Conservation (phyloP, 1,140 invertebrate species). For the Papilio glaucus region DNA sequence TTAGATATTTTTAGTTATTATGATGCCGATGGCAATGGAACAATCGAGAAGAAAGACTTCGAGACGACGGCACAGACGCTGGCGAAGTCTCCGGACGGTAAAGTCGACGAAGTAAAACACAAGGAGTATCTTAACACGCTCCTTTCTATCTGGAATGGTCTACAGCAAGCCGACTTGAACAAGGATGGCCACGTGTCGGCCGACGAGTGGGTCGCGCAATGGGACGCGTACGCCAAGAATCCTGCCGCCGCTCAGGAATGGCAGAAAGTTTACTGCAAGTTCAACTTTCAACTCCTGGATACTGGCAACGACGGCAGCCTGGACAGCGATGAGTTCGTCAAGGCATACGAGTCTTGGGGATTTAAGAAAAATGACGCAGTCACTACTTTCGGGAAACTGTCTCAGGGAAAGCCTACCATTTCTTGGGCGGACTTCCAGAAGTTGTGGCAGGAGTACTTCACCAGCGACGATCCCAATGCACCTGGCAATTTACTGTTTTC, state of each 20-base stretch:
- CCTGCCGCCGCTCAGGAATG: conserved; percentile 87
- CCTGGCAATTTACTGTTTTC: conserved; percentile 87
- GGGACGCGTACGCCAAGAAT: conserved; percentile 89
- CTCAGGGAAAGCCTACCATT: conserved; percentile 86
- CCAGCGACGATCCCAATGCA: conserved; percentile 86
- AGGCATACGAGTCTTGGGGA: conserved; percentile 88
- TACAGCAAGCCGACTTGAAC: conserved; percentile 88
- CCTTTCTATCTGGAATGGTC: conserved; percentile 89
- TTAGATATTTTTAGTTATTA: conserved; percentile 92
- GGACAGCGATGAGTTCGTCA: conserved; percentile 89
- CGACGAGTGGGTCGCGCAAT: conserved; percentile 92
- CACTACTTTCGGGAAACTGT: conserved; percentile 88
- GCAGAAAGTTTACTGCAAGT: conserved; percentile 90
- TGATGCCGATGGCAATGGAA: conserved; percentile 90
- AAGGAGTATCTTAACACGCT: conserved; percentile 87
- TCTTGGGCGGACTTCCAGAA: conserved; percentile 87
- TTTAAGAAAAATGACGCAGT: conserved; percentile 86
- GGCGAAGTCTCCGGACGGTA: conserved; percentile 88
- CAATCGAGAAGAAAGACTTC: conserved; percentile 90
- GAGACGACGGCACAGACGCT: conserved; percentile 89
- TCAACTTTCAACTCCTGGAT: conserved; percentile 92
- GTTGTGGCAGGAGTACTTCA: conserved; percentile 90
- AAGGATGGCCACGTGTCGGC: conserved; percentile 89
- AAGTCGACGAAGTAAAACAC: conserved; percentile 85
- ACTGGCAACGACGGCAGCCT: conserved; percentile 90